These are phyloP conservation scores for Pseudochromis fuscus DNA, from an alignment of 2,797 vertebrate species.

Conservation along the genomic window DNA sequence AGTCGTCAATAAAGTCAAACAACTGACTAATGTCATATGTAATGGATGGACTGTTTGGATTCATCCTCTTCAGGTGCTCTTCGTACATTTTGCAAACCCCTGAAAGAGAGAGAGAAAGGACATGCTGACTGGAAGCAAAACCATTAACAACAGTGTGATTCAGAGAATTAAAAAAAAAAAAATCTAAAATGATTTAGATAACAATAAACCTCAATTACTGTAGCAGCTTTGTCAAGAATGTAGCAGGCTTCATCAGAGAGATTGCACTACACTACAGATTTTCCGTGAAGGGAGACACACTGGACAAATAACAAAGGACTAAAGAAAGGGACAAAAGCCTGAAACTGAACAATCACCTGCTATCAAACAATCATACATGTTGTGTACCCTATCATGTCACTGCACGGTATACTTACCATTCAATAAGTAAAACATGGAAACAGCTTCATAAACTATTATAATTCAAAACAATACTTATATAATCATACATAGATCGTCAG, in stretches of 20 bases:
- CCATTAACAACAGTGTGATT: neutral
- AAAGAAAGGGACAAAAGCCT: neutral
- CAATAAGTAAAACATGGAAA: neutral
- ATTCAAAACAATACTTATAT: neutral
- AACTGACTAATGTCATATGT: slow-evolving; percentile 99
- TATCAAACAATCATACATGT: neutral
- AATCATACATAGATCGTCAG: neutral
- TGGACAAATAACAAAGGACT: neutral
- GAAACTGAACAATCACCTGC: neutral
- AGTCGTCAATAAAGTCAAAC: slow-evolving; percentile 98
- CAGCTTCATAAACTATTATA: neutral
- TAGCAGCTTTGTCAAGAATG: neutral
- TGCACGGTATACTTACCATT: no score
- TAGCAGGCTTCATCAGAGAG: neutral
- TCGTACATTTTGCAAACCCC: slow-evolving; percentile 99
- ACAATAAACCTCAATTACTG: neutral
- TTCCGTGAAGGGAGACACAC: neutral
- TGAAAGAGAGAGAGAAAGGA: slow-evolving; percentile 64
- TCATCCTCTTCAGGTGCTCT: slow-evolving; percentile 99
- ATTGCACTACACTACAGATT: neutral
- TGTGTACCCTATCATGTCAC: no score
- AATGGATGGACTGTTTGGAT: slow-evolving; percentile 99
- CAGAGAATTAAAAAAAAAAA: no score
- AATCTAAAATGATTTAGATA: neutral
- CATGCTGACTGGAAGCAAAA: slow-evolving; percentile 16